Conservation (phyloP, 2,113 vertebrate species). For the Sinocyclocheilus rhinocerous region DNA sequence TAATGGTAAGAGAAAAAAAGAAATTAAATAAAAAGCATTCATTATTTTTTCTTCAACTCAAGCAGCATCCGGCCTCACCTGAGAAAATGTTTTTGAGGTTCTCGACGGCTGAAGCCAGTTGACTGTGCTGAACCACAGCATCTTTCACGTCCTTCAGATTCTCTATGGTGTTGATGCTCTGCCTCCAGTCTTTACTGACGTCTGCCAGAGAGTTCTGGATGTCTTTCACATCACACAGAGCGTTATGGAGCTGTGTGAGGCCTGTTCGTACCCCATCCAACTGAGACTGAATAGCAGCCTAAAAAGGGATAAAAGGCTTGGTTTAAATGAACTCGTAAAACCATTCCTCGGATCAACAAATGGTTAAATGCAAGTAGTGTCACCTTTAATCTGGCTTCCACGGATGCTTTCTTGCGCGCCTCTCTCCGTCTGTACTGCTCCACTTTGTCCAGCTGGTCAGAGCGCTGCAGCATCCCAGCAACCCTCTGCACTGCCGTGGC, state of each 20-base stretch:
- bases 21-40: no score
- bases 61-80: slow-evolving; percentile 70
- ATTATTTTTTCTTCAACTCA: background rate
- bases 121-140: slow-evolving; percentile 95
- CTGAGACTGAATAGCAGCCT: slow-evolving; percentile 99
- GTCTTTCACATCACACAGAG: slow-evolving; percentile 90
- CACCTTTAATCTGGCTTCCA: slow-evolving; percentile 95
- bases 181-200: slow-evolving; percentile 96
- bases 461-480: slow-evolving; percentile 95
- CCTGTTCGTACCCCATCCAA: slow-evolving; percentile 94
- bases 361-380: background rate
- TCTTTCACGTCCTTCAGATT: slow-evolving; percentile 96
- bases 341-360: background rate
- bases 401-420: slow-evolving; percentile 95
- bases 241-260: slow-evolving; percentile 93
- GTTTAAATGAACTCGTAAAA: background rate
- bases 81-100: slow-evolving; percentile 99
- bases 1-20: no score
- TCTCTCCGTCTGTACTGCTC: slow-evolving; percentile 95
- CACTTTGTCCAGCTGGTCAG: slow-evolving; percentile 97
- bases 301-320: slow-evolving; percentile 16
- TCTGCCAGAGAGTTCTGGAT: slow-evolving; percentile 90
- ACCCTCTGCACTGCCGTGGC: slow-evolving; percentile 95
- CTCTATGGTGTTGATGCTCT: slow-evolving; percentile 97
- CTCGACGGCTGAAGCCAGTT: slow-evolving; percentile 95